These are phyloP conservation scores for Pachymerium ferrugineum DNA, from an alignment of 2,888 invertebrate species.

Conservation along the genomic window DNA sequence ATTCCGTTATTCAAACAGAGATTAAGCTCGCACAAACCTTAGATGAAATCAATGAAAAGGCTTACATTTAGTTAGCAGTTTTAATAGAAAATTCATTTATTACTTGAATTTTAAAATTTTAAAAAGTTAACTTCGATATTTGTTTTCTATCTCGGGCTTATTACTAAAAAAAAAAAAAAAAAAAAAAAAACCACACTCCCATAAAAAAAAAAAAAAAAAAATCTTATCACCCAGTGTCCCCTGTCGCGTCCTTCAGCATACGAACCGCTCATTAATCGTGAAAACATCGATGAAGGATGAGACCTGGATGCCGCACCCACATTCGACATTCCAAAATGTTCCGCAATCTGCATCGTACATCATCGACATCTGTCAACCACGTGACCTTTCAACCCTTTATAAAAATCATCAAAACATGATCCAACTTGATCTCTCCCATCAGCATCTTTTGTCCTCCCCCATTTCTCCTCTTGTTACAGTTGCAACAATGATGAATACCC, in stretches of 20 bases:
- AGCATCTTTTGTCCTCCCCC: background rate
- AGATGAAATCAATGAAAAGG: too few species aligned
- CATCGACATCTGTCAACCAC: constrained; percentile 16
- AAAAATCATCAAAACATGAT: background rate
- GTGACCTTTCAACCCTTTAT: background rate
- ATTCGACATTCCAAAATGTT: background rate
- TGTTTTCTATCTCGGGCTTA: too few species aligned
- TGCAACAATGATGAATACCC: background rate
- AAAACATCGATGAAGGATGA: constrained; percentile 10
- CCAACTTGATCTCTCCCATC: background rate
- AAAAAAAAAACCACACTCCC: background rate
- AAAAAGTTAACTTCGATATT: too few species aligned
- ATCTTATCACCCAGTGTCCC: background rate
- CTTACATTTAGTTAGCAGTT: too few species aligned
- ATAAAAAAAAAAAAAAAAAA: background rate
- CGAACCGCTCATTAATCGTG: constrained; percentile 16
- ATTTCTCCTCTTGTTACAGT: constrained; percentile 4
- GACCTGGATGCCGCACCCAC: background rate
- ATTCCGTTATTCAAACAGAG: too few species aligned
- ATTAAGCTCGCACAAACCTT: too few species aligned
- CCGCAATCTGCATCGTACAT: background rate
- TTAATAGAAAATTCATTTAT: too few species aligned
- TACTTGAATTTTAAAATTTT: too few species aligned
- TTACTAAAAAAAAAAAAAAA: too few species aligned
- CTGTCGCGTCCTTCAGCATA: constrained; percentile 12